Base-by-base conservation (phyloP, 2,888 invertebrate genomes). In the Dolichomitus sp. region DNA sequence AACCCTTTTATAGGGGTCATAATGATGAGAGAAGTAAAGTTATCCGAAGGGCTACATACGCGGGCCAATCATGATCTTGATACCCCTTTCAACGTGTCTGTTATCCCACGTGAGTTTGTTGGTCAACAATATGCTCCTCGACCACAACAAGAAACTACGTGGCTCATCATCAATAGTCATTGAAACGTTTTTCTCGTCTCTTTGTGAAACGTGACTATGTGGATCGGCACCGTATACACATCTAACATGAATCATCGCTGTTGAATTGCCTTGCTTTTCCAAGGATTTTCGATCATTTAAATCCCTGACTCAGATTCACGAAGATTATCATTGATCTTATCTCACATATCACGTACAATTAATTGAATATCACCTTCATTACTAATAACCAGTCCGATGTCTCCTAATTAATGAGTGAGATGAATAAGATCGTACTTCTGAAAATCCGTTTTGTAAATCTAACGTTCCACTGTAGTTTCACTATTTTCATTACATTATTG, bases 401-500 rank as follows among this genome's bases (percentile, higher is more conserved):
- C 4, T 30, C 2, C 17, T 40, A 2, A 40, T 11, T 37, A 61
- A 61, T 12, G 7, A 37, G 33, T 19, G 17, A 37, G 14, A 27
- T 0, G 4, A 17, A 17, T 61, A 61, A 61, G 7, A 37, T 40
- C 40, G 7, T 17, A 57, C 11, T 72, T 59, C 61, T 40, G 19
- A 59, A 45, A 30, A 72, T 30, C 33, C 30, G 23, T 45, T 17
- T 0, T 30, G 30, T 19, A 27, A 42, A 52, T 69, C 27, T n/a
- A 57, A 33, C 27, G 27, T 19, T 40, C 27, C 42, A 17, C 30
- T 1, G 14, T 57, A 33, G 40, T n/a, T 4, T 54, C 40, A 52
- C 40, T 9, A 37, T 59, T 72, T 45, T 30, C 45, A 63, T 52
- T 52, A 50, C 48, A 30, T 52, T n/a, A 72, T 66, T 79, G 79